Evolutionary conservation across 2,113 vertebrate species (phyloP).

Genomic region (Aplodontia rufa): DNA sequence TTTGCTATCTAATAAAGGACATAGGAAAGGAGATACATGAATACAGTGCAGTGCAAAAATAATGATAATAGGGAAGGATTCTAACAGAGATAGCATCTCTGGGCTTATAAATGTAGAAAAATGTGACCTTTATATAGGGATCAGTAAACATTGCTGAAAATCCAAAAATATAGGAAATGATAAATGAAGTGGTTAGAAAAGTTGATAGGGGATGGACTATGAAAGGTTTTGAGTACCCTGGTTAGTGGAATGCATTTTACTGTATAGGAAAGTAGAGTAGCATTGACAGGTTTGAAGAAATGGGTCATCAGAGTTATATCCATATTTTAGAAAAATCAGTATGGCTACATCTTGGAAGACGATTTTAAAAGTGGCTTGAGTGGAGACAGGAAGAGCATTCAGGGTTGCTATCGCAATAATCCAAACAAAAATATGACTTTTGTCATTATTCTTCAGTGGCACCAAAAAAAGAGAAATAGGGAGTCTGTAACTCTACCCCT

Average conservation of each 20-base stretch:
- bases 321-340: slow-evolving; percentile 1
- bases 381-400: background rate
- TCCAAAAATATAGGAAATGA: background rate
- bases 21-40: background rate
- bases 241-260: background rate
- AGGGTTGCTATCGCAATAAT: background rate
- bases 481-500: background rate
- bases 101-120: background rate
- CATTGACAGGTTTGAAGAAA: background rate
- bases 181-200: background rate
- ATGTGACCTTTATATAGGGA: background rate
- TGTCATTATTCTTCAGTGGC: background rate
- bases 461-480: background rate
- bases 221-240: background rate
- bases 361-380: background rate
- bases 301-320: background rate
- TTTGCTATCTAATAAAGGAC: background rate
- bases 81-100: background rate
- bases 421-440: background rate
- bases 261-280: background rate
- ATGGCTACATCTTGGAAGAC: background rate
- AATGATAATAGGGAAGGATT: background rate
- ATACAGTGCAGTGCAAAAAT: background rate
- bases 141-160: background rate
- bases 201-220: background rate